Evolutionary conservation across 2,888 invertebrate species (phyloP), one percentile per base, ranked within the genome.

Genomic region (Serrognathus titanus): DNA sequence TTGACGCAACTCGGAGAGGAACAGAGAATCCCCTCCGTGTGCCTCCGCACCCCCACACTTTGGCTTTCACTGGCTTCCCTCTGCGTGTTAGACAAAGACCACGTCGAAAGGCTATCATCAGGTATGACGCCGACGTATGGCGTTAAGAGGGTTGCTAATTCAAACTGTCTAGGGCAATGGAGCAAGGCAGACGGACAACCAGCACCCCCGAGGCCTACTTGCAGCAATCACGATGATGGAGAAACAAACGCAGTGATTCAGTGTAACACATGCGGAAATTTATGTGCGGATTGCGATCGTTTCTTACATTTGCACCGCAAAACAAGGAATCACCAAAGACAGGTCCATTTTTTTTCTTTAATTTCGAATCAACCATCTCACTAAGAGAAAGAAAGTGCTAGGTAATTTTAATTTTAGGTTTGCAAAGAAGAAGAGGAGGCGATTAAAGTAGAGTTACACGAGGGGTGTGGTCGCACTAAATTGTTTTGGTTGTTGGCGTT

Each of bases 341-440:
- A 92, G 82, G 87, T 31, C 6, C 1, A 6, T 43, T 1, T 39
- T 39, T 39, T 31, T 31, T 31, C 4, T 31, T 31, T 31, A 31
- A 31, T 31, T 31, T 31, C 24, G 24, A 31, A 6, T 31, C 6
- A 31, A 31, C n/a, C n/a, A n/a, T n/a, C n/a, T n/a, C n/a, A n/a
- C 16, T 16, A 16, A 16, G 16, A 16, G 2, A 16, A 1, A 16
- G 16, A 16, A 16, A 16, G 16, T 16, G 16, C 3, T 16, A 3
- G 16, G 24, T 31, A 2, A 39, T 41, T 41, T 10, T 49, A 46
- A 48, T n/a, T 16, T 50, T 48, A 89, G 87, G 90, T 94, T 13
- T 96, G 96, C 78, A 96, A 96, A 75, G 96, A 96, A 72, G 96
- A 97, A 71, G 95, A 97, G 72, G 94, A 95, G 74, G 93, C 96